Percentiles rank a stretch among this genome's conserved stretches.
phyloP scores from a whole-genome alignment of 2,113 vertebrate species.

The Centropus unirufus region DNA sequence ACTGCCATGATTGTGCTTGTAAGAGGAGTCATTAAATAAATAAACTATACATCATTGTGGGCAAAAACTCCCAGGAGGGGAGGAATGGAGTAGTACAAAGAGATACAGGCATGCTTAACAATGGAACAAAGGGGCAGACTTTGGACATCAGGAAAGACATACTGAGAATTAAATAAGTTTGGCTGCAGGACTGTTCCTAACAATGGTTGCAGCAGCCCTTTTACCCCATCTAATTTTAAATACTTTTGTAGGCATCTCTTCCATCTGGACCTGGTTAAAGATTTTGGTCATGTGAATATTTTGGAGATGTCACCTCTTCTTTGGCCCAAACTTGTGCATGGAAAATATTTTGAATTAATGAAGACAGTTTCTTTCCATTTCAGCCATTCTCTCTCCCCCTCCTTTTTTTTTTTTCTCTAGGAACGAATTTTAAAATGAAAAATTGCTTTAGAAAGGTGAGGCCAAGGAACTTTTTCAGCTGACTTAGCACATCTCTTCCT shows the following conservation, averaged over 20 bases:
- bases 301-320: neutral
- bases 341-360: neutral
- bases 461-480: neutral
- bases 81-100: neutral
- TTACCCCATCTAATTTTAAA: constrained; percentile 20
- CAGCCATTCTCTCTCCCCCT: neutral
- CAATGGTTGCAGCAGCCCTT: constrained; percentile 6
- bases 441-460: neutral
- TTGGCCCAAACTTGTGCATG: neutral
- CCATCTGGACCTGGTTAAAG: neutral
- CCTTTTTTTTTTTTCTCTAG: neutral
- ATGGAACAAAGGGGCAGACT: neutral
- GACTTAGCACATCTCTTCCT: neutral
- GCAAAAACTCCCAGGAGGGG: neutral
- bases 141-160: constrained; percentile 36
- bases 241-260: neutral
- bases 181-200: constrained; percentile 1
- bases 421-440: neutral
- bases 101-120: neutral
- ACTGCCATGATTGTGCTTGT: neutral
- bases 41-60: neutral
- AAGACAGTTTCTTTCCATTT: neutral
- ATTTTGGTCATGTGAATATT: neutral
- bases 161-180: constrained; percentile 25
- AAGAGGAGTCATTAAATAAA: neutral